These are phyloP conservation scores for Drosophila prosaltans DNA, from an alignment of 1,140 invertebrate species.

Conservation along the genomic window DNA sequence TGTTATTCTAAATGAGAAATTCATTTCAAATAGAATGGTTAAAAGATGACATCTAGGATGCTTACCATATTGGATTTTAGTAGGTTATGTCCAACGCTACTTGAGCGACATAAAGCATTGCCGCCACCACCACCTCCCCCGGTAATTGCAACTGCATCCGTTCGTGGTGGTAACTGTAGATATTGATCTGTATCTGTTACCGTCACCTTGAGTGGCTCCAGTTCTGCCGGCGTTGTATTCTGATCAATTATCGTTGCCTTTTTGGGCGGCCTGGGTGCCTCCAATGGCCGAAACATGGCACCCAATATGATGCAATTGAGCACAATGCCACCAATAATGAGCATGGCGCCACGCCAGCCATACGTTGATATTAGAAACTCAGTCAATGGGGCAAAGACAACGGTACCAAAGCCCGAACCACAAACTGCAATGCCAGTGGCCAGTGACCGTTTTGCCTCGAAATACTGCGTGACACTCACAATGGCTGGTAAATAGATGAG, in stretches of 20 bases:
- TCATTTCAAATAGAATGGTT: too few relatives aligned
- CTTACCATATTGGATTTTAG: slow-evolving; percentile 60
- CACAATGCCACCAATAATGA: slow-evolving; percentile 92
- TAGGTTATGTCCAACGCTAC: slow-evolving; percentile 72
- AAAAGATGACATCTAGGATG: not conserved
- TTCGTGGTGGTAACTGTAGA: slow-evolving; percentile 62
- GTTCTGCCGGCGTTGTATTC: slow-evolving; percentile 71
- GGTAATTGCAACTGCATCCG: slow-evolving; percentile 21
- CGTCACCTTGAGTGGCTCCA: slow-evolving; percentile 67
- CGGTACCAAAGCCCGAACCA: slow-evolving; percentile 94
- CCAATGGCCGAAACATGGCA: slow-evolving; percentile 90
- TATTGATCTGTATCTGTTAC: slow-evolving; percentile 62
- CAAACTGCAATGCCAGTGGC: slow-evolving; percentile 97
- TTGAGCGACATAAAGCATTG: slow-evolving; percentile 64
- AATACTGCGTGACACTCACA: slow-evolving; percentile 97
- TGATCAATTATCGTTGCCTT: slow-evolving; percentile 74
- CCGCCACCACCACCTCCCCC: slow-evolving; percentile 26
- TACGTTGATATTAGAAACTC: slow-evolving; percentile 86
- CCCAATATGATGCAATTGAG: slow-evolving; percentile 93
- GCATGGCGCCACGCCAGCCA: slow-evolving; percentile 89
- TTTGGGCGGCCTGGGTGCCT: slow-evolving; percentile 51
- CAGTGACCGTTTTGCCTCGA: slow-evolving; percentile 94
- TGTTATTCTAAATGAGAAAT: slow-evolving; percentile 58
- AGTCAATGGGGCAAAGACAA: slow-evolving; percentile 92
- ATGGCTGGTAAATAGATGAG: slow-evolving; percentile 97